Conservation (phyloP, 2,797 vertebrate genomes). For the Myripristis jacobus region DNA sequence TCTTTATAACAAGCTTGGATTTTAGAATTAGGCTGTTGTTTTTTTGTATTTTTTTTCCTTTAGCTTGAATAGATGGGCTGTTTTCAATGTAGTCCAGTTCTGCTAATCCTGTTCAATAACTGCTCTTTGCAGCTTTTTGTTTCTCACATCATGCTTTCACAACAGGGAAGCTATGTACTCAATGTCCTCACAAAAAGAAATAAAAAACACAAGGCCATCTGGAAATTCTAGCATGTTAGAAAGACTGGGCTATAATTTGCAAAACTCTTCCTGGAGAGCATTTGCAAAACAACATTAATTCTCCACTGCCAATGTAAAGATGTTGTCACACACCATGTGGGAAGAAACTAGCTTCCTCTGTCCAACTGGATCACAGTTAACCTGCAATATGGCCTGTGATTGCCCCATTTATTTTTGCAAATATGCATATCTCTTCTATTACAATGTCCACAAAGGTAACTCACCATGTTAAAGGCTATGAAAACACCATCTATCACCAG, state of each 20-base stretch:
- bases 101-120: too few species aligned
- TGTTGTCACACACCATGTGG: neutral
- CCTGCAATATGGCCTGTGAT: neutral
- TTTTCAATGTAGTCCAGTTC: too few species aligned
- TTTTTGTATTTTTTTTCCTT: too few species aligned
- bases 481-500: slow-evolving; percentile 77
- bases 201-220: neutral
- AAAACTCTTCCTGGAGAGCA: neutral
- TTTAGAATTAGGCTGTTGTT: too few species aligned
- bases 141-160: slow-evolving; percentile 16
- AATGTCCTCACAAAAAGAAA: neutral
- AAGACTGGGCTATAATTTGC: neutral
- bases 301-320: neutral
- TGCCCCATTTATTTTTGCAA: slow-evolving; percentile 10
- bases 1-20: too few species aligned
- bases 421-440: neutral
- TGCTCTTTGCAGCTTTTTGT: neutral
- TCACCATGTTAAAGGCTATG: slow-evolving; percentile 78
- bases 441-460: slow-evolving; percentile 32
- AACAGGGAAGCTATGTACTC: neutral
- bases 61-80: too few species aligned
- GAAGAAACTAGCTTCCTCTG: neutral
- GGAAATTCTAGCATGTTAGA: neutral
- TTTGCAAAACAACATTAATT: neutral
- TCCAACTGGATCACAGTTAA: slow-evolving; percentile 8